phyloP scores from a whole-genome alignment of 2,113 vertebrate genomes.

The Crotalus helleri region DNA sequence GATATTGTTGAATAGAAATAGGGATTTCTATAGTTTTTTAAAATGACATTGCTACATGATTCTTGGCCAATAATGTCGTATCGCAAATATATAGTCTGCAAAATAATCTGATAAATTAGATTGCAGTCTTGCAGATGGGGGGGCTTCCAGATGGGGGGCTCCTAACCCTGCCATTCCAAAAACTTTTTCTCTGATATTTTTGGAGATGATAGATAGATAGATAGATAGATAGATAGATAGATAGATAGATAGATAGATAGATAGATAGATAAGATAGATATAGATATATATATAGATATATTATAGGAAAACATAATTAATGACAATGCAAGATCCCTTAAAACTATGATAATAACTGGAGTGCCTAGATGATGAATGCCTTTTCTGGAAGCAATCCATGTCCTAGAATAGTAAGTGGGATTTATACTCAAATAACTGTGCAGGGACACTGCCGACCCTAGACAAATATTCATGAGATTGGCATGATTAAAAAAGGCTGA shows the following conservation, averaged over 20 bases:
- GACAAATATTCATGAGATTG: background rate
- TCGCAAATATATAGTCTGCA: slow-evolving; percentile 21
- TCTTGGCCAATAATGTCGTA: slow-evolving; percentile 5
- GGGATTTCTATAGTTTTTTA: background rate
- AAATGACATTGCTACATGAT: slow-evolving; percentile 8
- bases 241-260: no score
- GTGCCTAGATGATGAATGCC: background rate
- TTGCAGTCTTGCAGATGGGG: no score
- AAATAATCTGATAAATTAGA: slow-evolving; percentile 27
- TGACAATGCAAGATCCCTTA: background rate
- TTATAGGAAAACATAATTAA: background rate
- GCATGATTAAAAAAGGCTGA: background rate
- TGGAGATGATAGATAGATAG: no score
- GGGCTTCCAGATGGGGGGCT: background rate
- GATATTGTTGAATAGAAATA: background rate
- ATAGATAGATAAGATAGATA: no score
- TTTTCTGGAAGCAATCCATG: background rate
- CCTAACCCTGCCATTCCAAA: background rate
- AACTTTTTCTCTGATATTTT: background rate
- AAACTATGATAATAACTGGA: background rate
- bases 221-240: no score
- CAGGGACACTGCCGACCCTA: background rate
- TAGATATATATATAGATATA: no score
- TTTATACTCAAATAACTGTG: background rate
- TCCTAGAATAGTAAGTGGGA: background rate